A percentile compares a stretch with the other conserved stretches of the same genome.
Evolutionary conservation across 2,888 invertebrate genomes (phyloP).

Genomic region (Tenthredo notha): DNA sequence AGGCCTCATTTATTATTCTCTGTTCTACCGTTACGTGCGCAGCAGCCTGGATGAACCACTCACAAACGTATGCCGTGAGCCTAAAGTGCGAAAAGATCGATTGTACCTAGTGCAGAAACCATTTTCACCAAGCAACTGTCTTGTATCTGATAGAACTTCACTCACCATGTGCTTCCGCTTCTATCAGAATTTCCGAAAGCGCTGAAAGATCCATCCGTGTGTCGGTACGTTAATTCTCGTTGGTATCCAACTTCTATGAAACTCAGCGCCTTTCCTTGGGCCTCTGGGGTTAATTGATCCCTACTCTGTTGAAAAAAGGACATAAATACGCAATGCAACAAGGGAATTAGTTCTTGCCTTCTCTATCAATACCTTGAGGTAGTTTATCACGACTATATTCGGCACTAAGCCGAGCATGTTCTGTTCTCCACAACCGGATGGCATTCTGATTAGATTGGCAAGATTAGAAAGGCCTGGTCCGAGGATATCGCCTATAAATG

Average conservation of each 20-base stretch:
- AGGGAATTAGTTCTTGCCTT: slow-evolving; percentile 25
- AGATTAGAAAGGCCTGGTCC: slow-evolving; percentile 90
- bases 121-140: slow-evolving; percentile 82
- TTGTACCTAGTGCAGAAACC: slow-evolving; percentile 87
- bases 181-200: slow-evolving; percentile 89
- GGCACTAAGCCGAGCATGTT: slow-evolving; percentile 96
- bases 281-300: slow-evolving; percentile 83
- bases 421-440: slow-evolving; percentile 96
- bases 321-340: background rate
- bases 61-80: slow-evolving; percentile 92
- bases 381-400: slow-evolving; percentile 92
- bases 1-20: slow-evolving; percentile 83
- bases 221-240: slow-evolving; percentile 92
- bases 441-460: slow-evolving; percentile 87
- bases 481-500: slow-evolving; percentile 84
- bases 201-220: slow-evolving; percentile 94
- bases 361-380: slow-evolving; percentile 83
- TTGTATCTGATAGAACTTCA: slow-evolving; percentile 83
- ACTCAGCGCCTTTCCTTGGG: slow-evolving; percentile 81
- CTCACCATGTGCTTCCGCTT: slow-evolving; percentile 89
- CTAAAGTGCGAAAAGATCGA: slow-evolving; percentile 78
- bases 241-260: slow-evolving; percentile 94
- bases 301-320: slow-evolving; percentile 78
- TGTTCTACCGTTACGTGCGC: slow-evolving; percentile 87
- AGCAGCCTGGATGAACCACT: slow-evolving; percentile 88